Evolutionary conservation across 1,140 invertebrate genomes (phyloP).

Genomic region (Araneus ventricosus): DNA sequence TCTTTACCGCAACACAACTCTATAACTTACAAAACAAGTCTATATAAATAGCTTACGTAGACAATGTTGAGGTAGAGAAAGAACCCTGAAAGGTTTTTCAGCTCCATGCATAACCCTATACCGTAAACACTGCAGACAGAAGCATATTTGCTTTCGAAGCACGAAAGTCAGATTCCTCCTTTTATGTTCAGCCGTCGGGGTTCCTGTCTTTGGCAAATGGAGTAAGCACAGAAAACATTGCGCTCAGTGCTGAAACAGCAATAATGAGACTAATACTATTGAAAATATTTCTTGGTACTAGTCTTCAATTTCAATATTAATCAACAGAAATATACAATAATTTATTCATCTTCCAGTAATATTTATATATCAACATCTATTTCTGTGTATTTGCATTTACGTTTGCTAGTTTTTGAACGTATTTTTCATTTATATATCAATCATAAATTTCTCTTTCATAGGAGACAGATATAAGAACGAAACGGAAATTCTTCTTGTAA

Average conservation of each 20-base stretch:
- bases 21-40: not conserved
- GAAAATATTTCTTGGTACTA: no score
- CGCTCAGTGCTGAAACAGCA: conserved; percentile 69
- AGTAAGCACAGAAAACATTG: conserved; percentile 36
- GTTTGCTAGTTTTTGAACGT: no score
- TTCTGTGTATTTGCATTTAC: no score
- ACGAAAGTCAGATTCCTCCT: conserved; percentile 2
- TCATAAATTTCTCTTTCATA: no score
- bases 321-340: no score
- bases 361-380: no score
- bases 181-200: not conserved
- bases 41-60: not conserved
- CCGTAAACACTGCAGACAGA: not conserved
- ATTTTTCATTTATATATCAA: no score
- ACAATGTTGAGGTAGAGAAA: not conserved
- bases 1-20: not conserved
- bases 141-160: conserved; percentile 29
- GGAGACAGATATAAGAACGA: no score
- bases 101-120: conserved; percentile 2
- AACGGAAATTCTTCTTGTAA: no score
- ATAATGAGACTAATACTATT: conserved; percentile 60
- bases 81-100: not conserved
- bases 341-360: no score
- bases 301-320: no score
- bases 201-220: conserved; percentile 44